Evolutionary conservation across 2,113 vertebrate genomes (phyloP), one percentile per base, ranked within the genome.

Genomic region (Siphamia tubifer): DNA sequence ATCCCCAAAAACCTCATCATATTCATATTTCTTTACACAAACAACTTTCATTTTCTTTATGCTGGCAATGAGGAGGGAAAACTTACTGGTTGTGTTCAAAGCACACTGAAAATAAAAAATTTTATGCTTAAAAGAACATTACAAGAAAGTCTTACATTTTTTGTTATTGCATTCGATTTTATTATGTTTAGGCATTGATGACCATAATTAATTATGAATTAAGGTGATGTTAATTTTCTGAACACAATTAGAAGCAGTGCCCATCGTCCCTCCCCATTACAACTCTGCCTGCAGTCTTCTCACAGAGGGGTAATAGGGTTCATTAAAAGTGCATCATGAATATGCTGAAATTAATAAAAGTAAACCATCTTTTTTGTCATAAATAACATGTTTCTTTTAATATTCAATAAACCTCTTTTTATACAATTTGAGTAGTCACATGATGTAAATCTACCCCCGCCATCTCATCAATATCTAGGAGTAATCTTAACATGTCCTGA

Each of bases 301-400:
- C 77, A 68, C 6, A 67, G 27, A 66, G 66, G 83, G 79, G 68
- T 76, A 73, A 76, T 77, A 68, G 70, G 63, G 72, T 77, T 48
- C 70, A 77, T 87, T 68, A 84, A 91, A 92, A 90, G 91, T 93
- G 90, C 90, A 86, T 88, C 77, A 86, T 84, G 77, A 78, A 90
- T 79, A 90, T 78, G 81, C 67, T 75, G 74, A 75, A 68, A 82
- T 85, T 68, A 80, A 90, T 85, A 86, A 87, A 91, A 87, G 81
- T 89, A 89, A 89, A 88, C 53, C 60, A 61, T 82, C 31, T 72
- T 77, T 67, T 86, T 79, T 62, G 6, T 49, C 80, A 89, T 92
- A 91, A 92, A 92, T 93, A 92, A 89, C 78, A 34, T 79, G 70
- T 44, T 27, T 61, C 54, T 62, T 78, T 42, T 64, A 54, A 45